A percentile compares a stretch with the other conserved stretches of the same genome.
Evolutionary conservation across 2,888 invertebrate species (phyloP).

Genomic region (Tipula vernalis): DNA sequence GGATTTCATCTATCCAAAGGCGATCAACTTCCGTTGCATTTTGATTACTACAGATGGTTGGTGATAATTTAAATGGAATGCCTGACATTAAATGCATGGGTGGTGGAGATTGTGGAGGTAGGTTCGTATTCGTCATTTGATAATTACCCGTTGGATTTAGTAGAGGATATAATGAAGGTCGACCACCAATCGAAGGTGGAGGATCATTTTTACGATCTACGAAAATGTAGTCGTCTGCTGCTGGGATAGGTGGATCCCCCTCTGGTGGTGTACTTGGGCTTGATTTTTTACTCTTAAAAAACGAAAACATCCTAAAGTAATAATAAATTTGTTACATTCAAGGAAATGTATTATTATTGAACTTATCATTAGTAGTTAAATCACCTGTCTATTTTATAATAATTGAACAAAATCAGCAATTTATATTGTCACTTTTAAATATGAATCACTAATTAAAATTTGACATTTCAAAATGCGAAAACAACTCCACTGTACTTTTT

Average conservation of each 20-base stretch:
- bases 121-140: not conserved
- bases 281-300: conserved; percentile 7
- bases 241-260: not conserved
- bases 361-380: not conserved
- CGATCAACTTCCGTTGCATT: not conserved
- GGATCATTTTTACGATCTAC: not conserved
- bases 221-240: not conserved
- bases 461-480: not conserved
- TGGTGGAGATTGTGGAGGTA: not conserved
- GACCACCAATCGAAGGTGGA: not conserved
- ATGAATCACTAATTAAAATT: not conserved
- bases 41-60: not conserved
- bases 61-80: not conserved
- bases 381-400: not conserved
- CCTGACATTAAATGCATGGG: not conserved
- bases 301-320: not conserved
- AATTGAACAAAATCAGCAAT: too few species aligned
- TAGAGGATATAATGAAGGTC: not conserved
- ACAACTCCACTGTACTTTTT: not conserved
- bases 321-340: not conserved
- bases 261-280: not conserved
- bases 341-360: not conserved
- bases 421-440: too few species aligned
- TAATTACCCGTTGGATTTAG: not conserved
- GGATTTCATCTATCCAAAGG: not conserved